phyloP scores from a whole-genome alignment of 92 coral and sea anemone genomes.

The Plumapathes pennacea region DNA sequence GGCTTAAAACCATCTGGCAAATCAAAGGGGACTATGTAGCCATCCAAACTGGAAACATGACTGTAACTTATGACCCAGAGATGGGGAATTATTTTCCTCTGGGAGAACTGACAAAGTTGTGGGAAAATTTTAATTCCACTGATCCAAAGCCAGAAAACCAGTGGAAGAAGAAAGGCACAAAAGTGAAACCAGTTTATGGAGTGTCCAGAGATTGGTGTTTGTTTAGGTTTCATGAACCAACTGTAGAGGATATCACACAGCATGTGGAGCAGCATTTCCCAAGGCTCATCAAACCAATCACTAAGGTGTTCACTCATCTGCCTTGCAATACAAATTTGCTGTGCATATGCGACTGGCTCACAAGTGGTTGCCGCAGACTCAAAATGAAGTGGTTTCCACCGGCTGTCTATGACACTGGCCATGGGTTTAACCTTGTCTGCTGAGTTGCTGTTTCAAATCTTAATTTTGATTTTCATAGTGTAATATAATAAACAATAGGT shows the following conservation, averaged over 20 bases:
- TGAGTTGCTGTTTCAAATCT: background rate
- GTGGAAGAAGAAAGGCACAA: constrained; percentile 50
- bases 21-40: constrained; percentile 75
- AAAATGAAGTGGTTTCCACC: constrained; percentile 99
- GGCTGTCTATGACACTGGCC: constrained; percentile 91
- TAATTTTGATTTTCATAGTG: background rate
- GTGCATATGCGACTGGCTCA: constrained; percentile 78
- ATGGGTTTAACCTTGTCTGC: constrained; percentile 89
- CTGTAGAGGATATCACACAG: constrained; percentile 79
- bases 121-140: constrained; percentile 73
- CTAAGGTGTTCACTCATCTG: constrained; percentile 80
- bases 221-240: constrained; percentile 93
- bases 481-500: too few species aligned
- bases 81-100: constrained; percentile 71
- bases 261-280: constrained; percentile 97
- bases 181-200: constrained; percentile 82
- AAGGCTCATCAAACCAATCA: constrained; percentile 86
- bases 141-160: constrained; percentile 55
- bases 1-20: constrained; percentile 82
- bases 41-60: constrained; percentile 82
- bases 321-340: constrained; percentile 86
- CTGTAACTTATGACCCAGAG: constrained; percentile 68
- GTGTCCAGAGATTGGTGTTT: constrained; percentile 93
- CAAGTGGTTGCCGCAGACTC: constrained; percentile 65
- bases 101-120: constrained; percentile 88